A percentile compares a stretch with the other conserved stretches of the same genome.
Conservation (phyloP, 2,797 vertebrate species). For the Selene dorsalis region DNA sequence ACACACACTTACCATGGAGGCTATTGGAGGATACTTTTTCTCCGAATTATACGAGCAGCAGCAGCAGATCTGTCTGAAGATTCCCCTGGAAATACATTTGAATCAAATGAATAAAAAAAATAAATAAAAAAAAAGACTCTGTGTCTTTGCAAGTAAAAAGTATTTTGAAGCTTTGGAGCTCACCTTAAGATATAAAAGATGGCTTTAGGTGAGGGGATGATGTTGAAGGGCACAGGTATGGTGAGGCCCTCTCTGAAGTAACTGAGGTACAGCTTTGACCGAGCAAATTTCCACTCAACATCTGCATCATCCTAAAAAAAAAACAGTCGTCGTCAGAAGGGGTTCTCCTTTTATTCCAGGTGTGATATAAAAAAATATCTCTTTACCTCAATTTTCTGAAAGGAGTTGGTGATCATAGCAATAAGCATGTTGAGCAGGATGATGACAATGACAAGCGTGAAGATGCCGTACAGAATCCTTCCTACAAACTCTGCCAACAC, state of each 20-base stretch:
- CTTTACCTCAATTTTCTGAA: slow-evolving; percentile 93
- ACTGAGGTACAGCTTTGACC: slow-evolving; percentile 92
- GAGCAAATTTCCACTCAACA: slow-evolving; percentile 93
- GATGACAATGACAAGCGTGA: slow-evolving; percentile 92
- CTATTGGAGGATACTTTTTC: slow-evolving; percentile 83
- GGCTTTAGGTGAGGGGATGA: slow-evolving; percentile 91
- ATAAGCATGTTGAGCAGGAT: slow-evolving; percentile 96
- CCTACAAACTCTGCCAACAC: slow-evolving; percentile 88
- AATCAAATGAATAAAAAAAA: slow-evolving; percentile 4
- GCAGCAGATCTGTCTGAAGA: slow-evolving; percentile 85
- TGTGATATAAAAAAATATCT: neutral
- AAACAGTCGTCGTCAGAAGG: neutral
- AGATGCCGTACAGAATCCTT: slow-evolving; percentile 89
- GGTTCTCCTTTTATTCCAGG: neutral
- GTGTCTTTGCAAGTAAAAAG: neutral
- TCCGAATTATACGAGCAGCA: slow-evolving; percentile 79
- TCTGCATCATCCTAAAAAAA: slow-evolving; percentile 88
- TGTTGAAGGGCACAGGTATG: slow-evolving; percentile 92
- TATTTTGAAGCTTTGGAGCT: neutral
- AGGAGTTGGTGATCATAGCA: slow-evolving; percentile 96
- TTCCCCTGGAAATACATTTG: slow-evolving; percentile 75
- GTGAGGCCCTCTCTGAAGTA: slow-evolving; percentile 93
- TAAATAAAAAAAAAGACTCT: neutral
- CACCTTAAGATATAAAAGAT: slow-evolving; percentile 88
- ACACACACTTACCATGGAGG: slow-evolving; percentile 81